These are phyloP conservation scores for Anoplius nigerrimus DNA, from an alignment of 2,888 invertebrate species.

Conservation along the genomic window DNA sequence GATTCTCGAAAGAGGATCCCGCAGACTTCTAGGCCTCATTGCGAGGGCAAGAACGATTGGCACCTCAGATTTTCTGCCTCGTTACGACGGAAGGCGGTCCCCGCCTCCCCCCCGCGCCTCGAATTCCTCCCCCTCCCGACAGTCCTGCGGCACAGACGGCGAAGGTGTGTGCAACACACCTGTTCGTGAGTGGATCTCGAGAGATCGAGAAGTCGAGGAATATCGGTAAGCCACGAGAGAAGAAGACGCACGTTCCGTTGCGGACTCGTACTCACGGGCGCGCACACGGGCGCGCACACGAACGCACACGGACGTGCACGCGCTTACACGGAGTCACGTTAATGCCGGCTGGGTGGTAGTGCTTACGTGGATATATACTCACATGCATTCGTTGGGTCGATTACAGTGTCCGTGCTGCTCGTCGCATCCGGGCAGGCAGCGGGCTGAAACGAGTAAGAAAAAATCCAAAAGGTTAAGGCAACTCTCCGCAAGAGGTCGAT, in stretches of 20 bases:
- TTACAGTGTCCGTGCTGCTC: constrained; percentile 92
- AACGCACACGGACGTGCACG: neutral
- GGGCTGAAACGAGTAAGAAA: constrained; percentile 85
- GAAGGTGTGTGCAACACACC: constrained; percentile 8
- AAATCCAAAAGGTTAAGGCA: constrained; percentile 70
- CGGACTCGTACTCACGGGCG: neutral
- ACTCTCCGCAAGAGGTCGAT: constrained; percentile 70
- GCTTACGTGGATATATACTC: constrained; percentile 79
- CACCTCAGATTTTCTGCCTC: constrained; percentile 37
- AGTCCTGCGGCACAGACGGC: neutral
- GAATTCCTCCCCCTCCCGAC: constrained; percentile 48
- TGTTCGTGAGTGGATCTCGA: constrained; percentile 11
- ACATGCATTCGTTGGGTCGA: constrained; percentile 96
- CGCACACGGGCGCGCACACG: neutral
- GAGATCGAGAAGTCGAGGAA: neutral
- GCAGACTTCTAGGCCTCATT: too few relatives aligned
- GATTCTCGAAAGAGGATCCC: constrained; percentile 14
- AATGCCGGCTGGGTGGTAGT: constrained; percentile 7
- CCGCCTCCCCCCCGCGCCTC: constrained; percentile 43
- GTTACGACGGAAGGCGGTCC: constrained; percentile 53
- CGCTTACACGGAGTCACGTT: neutral
- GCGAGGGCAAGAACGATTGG: constrained; percentile 49
- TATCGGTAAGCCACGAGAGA: neutral
- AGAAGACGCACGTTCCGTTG: too few relatives aligned
- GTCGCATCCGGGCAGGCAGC: constrained; percentile 95